Conservation (phyloP, 2,888 invertebrate genomes). For the Agrochola lychnidis region DNA sequence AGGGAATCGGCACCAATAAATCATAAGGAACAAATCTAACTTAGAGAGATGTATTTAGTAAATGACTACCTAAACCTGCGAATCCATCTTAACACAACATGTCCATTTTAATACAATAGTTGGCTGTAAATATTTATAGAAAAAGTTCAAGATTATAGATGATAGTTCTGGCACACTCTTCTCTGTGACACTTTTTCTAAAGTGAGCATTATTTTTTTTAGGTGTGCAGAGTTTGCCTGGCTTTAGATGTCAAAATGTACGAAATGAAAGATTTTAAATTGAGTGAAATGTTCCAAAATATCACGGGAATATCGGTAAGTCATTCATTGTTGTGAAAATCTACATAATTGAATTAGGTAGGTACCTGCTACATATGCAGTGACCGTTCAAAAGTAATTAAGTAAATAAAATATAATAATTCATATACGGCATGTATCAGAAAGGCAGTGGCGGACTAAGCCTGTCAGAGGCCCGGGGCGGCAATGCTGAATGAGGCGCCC, state of each 20-base stretch:
- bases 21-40: too few relatives aligned
- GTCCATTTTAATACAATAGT: background rate
- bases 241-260: slow-evolving; percentile 30
- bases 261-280: slow-evolving; percentile 2
- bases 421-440: too few relatives aligned
- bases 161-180: background rate
- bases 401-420: too few relatives aligned
- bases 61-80: too few relatives aligned
- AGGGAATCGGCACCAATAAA: too few relatives aligned
- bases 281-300: slow-evolving; percentile 26
- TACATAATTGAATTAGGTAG: background rate
- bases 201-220: background rate
- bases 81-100: too few relatives aligned
- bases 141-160: background rate
- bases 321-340: background rate
- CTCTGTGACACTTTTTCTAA: background rate
- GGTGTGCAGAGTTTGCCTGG: slow-evolving; percentile 36
- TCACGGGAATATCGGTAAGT: slow-evolving; percentile 36
- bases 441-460: too few relatives aligned
- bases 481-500: too few relatives aligned
- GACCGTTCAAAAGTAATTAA: background rate
- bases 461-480: too few relatives aligned
- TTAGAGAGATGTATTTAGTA: too few relatives aligned
- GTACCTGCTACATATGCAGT: background rate
- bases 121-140: background rate